These are phyloP conservation scores for Mormyrus iriodes DNA, from an alignment of 2,113 vertebrate genomes.

Conservation along the genomic window DNA sequence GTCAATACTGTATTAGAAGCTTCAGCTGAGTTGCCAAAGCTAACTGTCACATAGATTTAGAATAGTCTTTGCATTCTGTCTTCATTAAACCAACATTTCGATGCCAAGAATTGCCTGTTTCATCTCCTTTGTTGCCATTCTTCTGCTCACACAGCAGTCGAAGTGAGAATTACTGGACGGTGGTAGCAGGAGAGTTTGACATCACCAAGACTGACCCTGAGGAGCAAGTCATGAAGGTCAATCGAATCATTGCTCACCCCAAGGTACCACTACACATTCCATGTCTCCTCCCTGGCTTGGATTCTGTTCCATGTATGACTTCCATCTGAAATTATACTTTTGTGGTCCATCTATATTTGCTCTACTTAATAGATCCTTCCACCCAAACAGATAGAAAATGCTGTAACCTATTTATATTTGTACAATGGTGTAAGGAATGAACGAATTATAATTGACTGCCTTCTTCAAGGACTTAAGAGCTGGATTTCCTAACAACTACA, in stretches of 20 bases:
- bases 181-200: conserved; percentile 76
- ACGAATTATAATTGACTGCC: neutral
- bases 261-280: conserved; percentile 63
- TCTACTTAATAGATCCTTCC: neutral
- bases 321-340: neutral
- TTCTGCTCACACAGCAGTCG: conserved; percentile 54
- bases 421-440: neutral
- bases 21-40: neutral
- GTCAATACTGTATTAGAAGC: neutral
- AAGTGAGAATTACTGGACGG: conserved; percentile 82
- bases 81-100: neutral
- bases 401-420: neutral
- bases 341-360: neutral
- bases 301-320: neutral
- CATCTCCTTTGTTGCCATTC: neutral
- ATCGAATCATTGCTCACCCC: conserved; percentile 82
- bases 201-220: conserved; percentile 63
- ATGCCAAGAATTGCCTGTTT: neutral
- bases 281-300: neutral
- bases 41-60: neutral
- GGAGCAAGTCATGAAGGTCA: conserved; percentile 69
- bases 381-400: neutral
- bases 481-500: neutral
- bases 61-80: neutral
- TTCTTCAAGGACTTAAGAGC: neutral